Evolutionary conservation across 1,140 invertebrate species (phyloP), one percentile per base, ranked within the genome.

Genomic region (Drosophila saltans): DNA sequence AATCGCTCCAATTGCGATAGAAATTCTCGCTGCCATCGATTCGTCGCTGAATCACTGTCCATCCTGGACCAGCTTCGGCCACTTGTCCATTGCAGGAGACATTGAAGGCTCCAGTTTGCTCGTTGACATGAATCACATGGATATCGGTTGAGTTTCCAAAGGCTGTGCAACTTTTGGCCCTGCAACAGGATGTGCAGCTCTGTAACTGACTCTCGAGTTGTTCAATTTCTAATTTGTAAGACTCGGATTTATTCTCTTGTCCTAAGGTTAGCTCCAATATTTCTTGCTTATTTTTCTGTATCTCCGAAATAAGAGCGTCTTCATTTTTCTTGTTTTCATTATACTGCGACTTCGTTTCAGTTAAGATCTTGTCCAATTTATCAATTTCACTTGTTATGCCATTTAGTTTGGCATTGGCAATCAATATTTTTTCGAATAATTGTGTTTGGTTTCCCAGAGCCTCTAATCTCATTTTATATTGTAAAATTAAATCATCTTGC

Each of bases 41-140:
- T 2, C 79, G 66, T 21, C 73, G 70, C 36, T 80, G 77, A 8
- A 81, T 45, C 2, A 80, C 69, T 2, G 66, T 81, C 79, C 79
- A 81, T 0, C 77, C 73, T 9, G 60, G 30, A 0, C 66, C 63
- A 26, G 45, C 40, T 0, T 56, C 63, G 21, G 36, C 21, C 0
- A 74, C 62, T 3, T 66, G 63, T 1, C 57, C 36, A 40, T 59
- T 24, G 8, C 78, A 80, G n/a, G 33, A 16, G n/a, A 74, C 78
- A 1, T 28, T 4, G 11, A 80, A 75, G 1, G 61, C 24, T 3
- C 60, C 59, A 7, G 10, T 1, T 3, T 59, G 60, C 8, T 65
- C 3, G 6, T 52, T 52, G 10, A 76, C 33, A 10, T 9, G 57
- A 3, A 59, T 69, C 24, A 45, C 1, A 21, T 76, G 70, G 2